A percentile compares a stretch with the other conserved stretches of the same genome.
These are phyloP conservation scores for Tinea semifulvella DNA, from an alignment of 2,888 invertebrate species.

Conservation along the genomic window DNA sequence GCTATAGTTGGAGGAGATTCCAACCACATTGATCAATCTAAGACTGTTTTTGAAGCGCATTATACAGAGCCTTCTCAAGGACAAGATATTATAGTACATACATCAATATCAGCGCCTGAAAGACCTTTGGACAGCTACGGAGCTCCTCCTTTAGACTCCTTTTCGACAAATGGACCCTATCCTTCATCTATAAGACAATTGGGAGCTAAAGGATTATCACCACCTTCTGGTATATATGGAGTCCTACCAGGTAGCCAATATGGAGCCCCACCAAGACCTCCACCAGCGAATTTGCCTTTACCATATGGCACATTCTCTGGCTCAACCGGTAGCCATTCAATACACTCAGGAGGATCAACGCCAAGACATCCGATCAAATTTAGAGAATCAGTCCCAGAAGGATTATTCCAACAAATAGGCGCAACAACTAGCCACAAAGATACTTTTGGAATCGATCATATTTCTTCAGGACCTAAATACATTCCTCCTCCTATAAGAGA, in stretches of 20 bases:
- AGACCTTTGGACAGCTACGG: conserved; percentile 44
- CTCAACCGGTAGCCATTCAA: conserved; percentile 29
- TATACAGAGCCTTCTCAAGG: conserved; percentile 47
- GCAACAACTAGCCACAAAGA: conserved; percentile 71
- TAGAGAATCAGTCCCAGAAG: conserved; percentile 77
- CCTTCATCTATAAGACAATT: conserved; percentile 44
- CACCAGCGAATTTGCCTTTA: conserved; percentile 40
- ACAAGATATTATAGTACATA: conserved; percentile 28
- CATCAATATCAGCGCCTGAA: conserved; percentile 21
- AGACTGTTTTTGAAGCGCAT: conserved; percentile 60
- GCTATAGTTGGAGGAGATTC: conserved; percentile 54
- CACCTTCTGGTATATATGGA: conserved; percentile 70
- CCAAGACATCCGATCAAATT: conserved; percentile 74
- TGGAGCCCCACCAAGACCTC: conserved; percentile 35
- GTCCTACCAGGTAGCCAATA: conserved; percentile 65
- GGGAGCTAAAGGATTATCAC: conserved; percentile 61
- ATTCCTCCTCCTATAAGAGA: conserved; percentile 73
- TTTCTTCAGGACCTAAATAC: conserved; percentile 61
- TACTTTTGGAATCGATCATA: conserved; percentile 62
- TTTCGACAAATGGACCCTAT: conserved; percentile 44
- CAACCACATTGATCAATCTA: conserved; percentile 56
- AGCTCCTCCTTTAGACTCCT: conserved; percentile 52
- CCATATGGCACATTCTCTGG: conserved; percentile 54
- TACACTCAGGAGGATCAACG: conserved; percentile 42
- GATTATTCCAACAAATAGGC: conserved; percentile 72